Evolutionary conservation across 2,113 vertebrate species (phyloP).

Genomic region (Lathamus discolor): DNA sequence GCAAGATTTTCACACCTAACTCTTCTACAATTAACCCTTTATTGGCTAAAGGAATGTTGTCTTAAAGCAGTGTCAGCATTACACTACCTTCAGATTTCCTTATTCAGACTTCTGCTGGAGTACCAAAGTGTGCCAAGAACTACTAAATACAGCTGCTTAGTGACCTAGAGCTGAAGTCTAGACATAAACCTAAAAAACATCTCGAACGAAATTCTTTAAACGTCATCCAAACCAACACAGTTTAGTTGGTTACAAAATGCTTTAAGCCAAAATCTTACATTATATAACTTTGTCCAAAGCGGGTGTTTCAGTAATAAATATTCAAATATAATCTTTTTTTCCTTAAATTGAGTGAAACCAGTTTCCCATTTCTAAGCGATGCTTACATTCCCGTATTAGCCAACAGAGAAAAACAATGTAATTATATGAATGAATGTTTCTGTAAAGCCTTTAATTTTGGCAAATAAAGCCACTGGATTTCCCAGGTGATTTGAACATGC

Average conservation of each 20-base stretch:
- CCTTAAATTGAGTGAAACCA: not conserved
- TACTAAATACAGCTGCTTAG: not conserved
- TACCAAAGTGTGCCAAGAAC: not conserved
- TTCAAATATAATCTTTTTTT: not conserved
- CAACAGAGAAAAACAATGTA: not conserved
- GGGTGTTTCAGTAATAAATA: not conserved
- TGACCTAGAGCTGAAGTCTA: slow-evolving; percentile 17
- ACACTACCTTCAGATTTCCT: not conserved
- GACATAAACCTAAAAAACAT: not conserved
- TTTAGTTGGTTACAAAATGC: not conserved
- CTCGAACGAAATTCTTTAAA: not conserved
- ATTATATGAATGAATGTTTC: not conserved
- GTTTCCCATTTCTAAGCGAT: not conserved
- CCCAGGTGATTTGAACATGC: not conserved
- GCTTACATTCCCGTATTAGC: not conserved
- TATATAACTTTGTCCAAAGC: not conserved
- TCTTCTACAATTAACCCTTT: not conserved
- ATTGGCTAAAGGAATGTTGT: not conserved
- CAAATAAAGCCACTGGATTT: slow-evolving; percentile 13
- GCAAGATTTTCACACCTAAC: not conserved
- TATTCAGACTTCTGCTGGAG: not conserved
- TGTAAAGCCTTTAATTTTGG: not conserved
- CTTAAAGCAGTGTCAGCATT: not conserved
- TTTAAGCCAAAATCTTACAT: not conserved
- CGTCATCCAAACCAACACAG: not conserved